phyloP scores from a whole-genome alignment of 2,888 invertebrate genomes.

The Rotaria magnacalcarata region DNA sequence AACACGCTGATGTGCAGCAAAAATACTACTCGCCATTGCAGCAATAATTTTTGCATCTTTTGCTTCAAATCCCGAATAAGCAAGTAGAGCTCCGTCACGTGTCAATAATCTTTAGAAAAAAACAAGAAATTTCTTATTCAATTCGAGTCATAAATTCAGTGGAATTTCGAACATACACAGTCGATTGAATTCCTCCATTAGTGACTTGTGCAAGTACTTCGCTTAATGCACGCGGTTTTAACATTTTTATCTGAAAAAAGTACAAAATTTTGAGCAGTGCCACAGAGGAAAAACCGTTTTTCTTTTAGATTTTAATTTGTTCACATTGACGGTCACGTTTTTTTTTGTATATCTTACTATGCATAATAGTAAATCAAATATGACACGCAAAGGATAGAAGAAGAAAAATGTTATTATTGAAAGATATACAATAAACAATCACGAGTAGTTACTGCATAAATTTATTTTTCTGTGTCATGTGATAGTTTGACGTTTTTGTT shows the following conservation, averaged over 20 bases:
- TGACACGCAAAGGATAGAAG: background rate
- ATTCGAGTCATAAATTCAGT: too few relatives aligned
- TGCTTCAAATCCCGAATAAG: conserved; percentile 27
- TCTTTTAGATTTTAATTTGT: too few relatives aligned
- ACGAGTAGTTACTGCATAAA: too few relatives aligned
- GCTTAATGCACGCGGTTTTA: conserved; percentile 10
- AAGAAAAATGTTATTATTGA: background rate
- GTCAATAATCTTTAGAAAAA: background rate
- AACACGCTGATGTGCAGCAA: conserved; percentile 26
- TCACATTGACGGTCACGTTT: too few relatives aligned
- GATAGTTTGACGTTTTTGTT: too few relatives aligned
- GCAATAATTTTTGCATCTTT: conserved; percentile 32
- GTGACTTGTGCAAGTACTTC: conserved; percentile 17
- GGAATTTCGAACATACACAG: background rate
- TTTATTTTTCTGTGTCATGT: too few relatives aligned
- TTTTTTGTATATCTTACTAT: too few relatives aligned
- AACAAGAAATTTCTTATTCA: too few relatives aligned
- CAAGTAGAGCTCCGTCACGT: conserved; percentile 20
- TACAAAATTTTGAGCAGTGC: too few relatives aligned
- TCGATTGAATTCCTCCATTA: conserved; percentile 7
- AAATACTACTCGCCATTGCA: conserved; percentile 34
- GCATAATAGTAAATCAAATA: background rate
- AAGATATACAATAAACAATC: background rate
- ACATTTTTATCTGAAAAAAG: background rate
- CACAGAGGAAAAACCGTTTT: too few relatives aligned